phyloP scores from a whole-genome alignment of 2,888 invertebrate species.

The Carterocephalus palaemon region DNA sequence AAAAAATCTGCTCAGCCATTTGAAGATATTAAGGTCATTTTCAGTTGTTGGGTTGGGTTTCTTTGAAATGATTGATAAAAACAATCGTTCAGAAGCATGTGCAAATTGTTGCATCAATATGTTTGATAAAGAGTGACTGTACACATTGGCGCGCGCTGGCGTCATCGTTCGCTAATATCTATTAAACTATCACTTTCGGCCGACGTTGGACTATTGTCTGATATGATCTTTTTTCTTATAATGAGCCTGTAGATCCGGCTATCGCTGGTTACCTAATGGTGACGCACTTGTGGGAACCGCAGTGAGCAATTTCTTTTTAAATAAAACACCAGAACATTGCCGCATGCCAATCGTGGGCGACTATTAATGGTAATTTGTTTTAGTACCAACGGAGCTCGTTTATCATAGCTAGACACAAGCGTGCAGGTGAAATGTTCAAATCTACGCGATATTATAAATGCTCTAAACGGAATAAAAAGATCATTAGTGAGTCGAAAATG shows the following conservation, averaged over 20 bases:
- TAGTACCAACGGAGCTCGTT: constrained; percentile 9
- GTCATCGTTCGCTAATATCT: constrained; percentile 60
- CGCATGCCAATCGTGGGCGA: constrained; percentile 34
- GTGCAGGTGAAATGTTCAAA: constrained; percentile 24
- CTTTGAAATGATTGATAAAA: no score
- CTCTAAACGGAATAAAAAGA: no score
- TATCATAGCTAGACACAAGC: constrained; percentile 11
- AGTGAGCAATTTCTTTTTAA: constrained; percentile 55
- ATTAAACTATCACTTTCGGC: constrained; percentile 73
- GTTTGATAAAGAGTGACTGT: constrained; percentile 47
- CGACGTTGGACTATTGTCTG: constrained; percentile 69
- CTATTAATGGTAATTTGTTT: constrained; percentile 23
- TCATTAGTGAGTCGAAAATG: no score
- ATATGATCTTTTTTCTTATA: constrained; percentile 72
- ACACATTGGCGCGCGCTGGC: constrained; percentile 51
- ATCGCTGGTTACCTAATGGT: constrained; percentile 64
- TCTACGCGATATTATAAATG: constrained; percentile 4
- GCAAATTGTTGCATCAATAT: no score
- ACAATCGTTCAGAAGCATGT: no score
- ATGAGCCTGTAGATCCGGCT: constrained; percentile 70
- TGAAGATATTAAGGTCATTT: no score
- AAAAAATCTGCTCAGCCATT: no score
- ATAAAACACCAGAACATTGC: constrained; percentile 30
- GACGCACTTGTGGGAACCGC: constrained; percentile 66
- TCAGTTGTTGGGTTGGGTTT: no score